Evolutionary conservation across 2,888 invertebrate species (phyloP), one percentile per base, ranked within the genome.

Genomic region (Craniophora ligustri): DNA sequence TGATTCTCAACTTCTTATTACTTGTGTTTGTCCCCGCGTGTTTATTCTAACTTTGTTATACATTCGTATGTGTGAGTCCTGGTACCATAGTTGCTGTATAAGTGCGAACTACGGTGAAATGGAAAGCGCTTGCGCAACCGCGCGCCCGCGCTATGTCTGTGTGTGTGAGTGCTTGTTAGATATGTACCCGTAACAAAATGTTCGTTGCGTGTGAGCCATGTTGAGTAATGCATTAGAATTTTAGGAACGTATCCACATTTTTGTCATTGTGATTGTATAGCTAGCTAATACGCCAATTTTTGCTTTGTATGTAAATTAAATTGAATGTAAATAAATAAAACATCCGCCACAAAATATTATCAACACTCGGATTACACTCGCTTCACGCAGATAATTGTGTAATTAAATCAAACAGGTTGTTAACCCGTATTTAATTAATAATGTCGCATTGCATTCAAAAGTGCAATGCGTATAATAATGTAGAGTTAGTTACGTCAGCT

Each of bases 121-220:
- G 89, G 91, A 92, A 92, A 92, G 91, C 88, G 86, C 82, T 92
- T 92, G 88, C 91, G 89, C 91, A 92, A 92, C 83, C 34, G 28
- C 60, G 53, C 39, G 59, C 53, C 54, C 45, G 63, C 64, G 62
- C n/a, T n/a, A n/a, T n/a, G n/a, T 42, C 32, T 31, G 21, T 56
- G 53, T 55, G 41, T 61, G 42, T 63, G 68, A 68, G 67, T 51
- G 46, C 1, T 10, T 51, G 42, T 58, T 65, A 51, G 55, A 65
- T 67, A 69, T 60, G 61, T 66, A 64, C 66, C 50, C 55, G 40
- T 63, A 64, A 57, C 67, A 59, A 69, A 66, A 57, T 51, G 56
- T 67, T 67, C 67, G 57, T 65, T 65, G 66, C 63, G 66, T 65
- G 66, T 59, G 57, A 48, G 46, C 40, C 26, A 32, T 59, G 63